These are phyloP conservation scores for Rhingia campestris DNA, from an alignment of 2,888 invertebrate species.

Conservation along the genomic window DNA sequence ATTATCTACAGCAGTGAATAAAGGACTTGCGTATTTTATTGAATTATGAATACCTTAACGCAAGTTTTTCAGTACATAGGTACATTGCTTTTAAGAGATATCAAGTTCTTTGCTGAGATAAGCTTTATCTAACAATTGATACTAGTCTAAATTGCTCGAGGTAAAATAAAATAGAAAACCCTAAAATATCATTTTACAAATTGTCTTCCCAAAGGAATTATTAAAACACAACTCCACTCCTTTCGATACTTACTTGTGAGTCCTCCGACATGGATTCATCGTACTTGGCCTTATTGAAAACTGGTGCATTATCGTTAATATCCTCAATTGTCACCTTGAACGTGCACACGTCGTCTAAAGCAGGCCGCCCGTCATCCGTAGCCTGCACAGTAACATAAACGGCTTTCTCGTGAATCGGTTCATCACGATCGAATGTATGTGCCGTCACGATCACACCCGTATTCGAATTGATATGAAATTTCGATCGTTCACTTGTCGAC, in stretches of 20 bases:
- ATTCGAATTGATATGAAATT: conserved; percentile 90
- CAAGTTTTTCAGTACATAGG: too few relatives aligned
- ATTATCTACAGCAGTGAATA: too few relatives aligned
- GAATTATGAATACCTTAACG: too few relatives aligned
- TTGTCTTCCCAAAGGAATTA: too few relatives aligned
- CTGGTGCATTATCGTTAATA: conserved; percentile 92
- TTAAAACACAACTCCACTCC: background rate
- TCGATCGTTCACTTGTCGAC: conserved; percentile 88
- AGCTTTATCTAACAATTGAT: too few relatives aligned
- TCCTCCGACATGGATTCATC: conserved; percentile 92
- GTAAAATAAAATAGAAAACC: too few relatives aligned
- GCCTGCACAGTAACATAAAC: conserved; percentile 94
- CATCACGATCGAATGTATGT: conserved; percentile 93
- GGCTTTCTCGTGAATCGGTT: conserved; percentile 92
- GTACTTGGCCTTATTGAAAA: conserved; percentile 85
- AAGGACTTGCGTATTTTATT: too few relatives aligned
- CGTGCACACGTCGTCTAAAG: conserved; percentile 95
- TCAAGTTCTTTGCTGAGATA: too few relatives aligned
- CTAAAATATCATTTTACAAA: too few relatives aligned
- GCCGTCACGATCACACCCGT: conserved; percentile 91
- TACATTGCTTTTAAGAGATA: too few relatives aligned
- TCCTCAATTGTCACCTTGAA: conserved; percentile 95
- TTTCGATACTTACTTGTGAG: conserved; percentile 84
- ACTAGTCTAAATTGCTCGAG: too few relatives aligned
- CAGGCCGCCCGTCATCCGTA: conserved; percentile 95